These are phyloP conservation scores for Thoracochromis brauschi DNA, from an alignment of 2,113 vertebrate species.

Conservation along the genomic window DNA sequence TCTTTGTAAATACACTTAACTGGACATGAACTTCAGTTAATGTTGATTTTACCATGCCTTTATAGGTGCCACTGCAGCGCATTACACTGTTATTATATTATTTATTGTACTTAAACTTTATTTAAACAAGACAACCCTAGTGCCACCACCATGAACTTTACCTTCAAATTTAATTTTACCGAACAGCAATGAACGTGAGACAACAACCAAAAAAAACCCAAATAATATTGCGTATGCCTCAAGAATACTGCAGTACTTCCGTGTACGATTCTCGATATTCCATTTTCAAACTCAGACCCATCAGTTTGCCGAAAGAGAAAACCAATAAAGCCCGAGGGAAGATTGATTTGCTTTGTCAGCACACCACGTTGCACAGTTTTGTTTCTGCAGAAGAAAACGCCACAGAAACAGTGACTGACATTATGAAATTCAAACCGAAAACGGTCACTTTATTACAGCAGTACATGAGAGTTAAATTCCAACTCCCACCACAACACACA, in stretches of 20 bases:
- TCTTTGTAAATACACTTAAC: background rate
- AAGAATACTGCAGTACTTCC: background rate
- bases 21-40: background rate
- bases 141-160: background rate
- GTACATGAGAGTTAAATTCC: background rate
- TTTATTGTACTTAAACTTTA: background rate
- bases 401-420: background rate
- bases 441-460: background rate
- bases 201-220: too few species aligned
- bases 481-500: background rate
- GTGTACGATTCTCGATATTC: background rate
- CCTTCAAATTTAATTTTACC: background rate
- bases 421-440: background rate
- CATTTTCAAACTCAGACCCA: background rate
- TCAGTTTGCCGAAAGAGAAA: background rate
- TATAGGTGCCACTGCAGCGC: background rate
- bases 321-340: background rate
- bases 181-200: background rate
- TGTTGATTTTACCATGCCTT: background rate
- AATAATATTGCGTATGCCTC: background rate
- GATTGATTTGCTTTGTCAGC: background rate
- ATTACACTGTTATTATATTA: accelerated
- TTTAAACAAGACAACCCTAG: background rate
- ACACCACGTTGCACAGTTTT: background rate
- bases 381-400: background rate